phyloP scores from a whole-genome alignment of 2,113 vertebrate species.

The Gallinago paraguaiae region DNA sequence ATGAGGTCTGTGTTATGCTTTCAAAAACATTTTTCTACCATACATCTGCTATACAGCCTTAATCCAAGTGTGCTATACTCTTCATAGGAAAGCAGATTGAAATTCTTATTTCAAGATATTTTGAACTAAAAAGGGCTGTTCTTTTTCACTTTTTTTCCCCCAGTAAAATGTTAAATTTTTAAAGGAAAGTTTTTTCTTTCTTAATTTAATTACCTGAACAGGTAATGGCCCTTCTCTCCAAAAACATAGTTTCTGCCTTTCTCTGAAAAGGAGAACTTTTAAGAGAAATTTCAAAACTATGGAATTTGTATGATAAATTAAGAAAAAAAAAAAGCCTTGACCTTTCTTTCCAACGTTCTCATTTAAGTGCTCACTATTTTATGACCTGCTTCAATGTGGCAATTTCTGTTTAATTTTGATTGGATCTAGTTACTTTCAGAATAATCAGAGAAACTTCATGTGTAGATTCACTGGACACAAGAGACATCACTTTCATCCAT shows the following conservation, averaged over 20 bases:
- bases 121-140: not conserved
- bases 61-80: not conserved
- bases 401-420: constrained; percentile 15
- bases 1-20: not conserved
- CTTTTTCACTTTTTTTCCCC: not conserved
- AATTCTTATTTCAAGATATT: not conserved
- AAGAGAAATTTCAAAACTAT: not conserved
- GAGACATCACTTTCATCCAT: not conserved
- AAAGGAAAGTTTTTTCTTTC: not conserved
- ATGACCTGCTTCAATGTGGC: not conserved
- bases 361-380: not conserved
- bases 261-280: not conserved
- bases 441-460: not conserved
- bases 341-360: not conserved
- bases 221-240: not conserved
- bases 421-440: not conserved
- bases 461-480: not conserved
- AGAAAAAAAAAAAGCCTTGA: not conserved
- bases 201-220: not conserved
- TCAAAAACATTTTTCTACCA: not conserved
- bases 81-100: not conserved
- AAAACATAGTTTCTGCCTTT: not conserved
- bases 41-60: not conserved
- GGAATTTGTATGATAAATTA: not conserved
- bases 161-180: not conserved